Conservation (phyloP, 2,113 vertebrate genomes). For the Bambusicola thoracicus region DNA sequence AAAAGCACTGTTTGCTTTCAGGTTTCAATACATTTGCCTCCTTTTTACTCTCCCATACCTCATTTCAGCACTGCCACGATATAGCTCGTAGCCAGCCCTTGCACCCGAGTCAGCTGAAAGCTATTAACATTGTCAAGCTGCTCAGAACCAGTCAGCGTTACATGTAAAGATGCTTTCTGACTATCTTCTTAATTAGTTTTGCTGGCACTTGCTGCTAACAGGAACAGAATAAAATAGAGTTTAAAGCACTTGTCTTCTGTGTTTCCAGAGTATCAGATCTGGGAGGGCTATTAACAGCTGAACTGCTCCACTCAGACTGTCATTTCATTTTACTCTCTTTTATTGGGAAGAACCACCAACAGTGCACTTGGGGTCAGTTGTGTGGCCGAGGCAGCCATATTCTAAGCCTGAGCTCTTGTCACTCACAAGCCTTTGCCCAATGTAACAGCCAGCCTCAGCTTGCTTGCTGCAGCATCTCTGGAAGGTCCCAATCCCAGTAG, state of each 20-base stretch:
- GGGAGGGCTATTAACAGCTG: not conserved
- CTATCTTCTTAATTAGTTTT: not conserved
- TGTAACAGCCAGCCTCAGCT: not conserved
- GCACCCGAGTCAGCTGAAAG: not conserved
- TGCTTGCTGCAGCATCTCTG: not conserved
- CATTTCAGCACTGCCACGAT: not conserved
- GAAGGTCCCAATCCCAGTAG: not conserved
- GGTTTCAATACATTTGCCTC: not conserved
- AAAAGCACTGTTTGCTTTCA: not conserved
- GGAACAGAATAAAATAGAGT: not conserved
- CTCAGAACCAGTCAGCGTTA: not conserved
- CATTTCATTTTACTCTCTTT: not conserved
- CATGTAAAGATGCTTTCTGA: not conserved
- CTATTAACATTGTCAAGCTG: not conserved
- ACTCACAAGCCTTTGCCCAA: not conserved
- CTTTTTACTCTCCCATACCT: not conserved
- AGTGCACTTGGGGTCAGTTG: not conserved
- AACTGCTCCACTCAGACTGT: not conserved
- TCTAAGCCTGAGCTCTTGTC: not conserved
- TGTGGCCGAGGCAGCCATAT: not conserved
- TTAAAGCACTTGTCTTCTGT: not conserved
- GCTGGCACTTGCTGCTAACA: not conserved
- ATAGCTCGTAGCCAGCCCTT: not conserved
- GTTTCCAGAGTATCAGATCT: not conserved
- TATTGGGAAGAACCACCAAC: not conserved